phyloP scores from a whole-genome alignment of 2,797 vertebrate species.

The Sebastolobus alascanus region DNA sequence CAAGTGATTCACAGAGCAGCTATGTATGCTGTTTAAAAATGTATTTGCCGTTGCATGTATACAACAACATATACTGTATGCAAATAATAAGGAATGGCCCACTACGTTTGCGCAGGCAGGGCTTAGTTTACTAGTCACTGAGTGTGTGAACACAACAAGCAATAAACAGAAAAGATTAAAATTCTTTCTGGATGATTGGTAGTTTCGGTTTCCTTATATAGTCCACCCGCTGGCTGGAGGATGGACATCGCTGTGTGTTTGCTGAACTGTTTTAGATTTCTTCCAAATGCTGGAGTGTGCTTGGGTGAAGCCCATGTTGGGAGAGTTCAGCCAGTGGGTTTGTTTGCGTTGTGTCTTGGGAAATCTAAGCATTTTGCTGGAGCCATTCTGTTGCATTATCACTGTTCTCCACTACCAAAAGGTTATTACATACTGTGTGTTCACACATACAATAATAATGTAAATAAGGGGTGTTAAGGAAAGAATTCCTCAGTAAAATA shows the following conservation, averaged over 20 bases:
- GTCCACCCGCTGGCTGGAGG: not conserved
- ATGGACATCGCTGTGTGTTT: not conserved
- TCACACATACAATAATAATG: not conserved
- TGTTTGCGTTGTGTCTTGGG: constrained; percentile 9
- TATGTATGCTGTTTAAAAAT: too few relatives aligned
- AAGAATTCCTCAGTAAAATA: too few relatives aligned
- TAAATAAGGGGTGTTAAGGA: not conserved
- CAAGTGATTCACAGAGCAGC: too few relatives aligned
- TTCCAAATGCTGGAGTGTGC: not conserved
- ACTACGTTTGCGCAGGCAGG: not conserved
- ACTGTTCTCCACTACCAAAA: not conserved
- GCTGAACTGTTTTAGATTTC: not conserved
- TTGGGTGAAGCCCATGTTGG: not conserved
- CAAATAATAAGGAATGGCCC: not conserved
- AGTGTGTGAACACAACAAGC: not conserved
- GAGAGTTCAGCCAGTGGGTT: not conserved
- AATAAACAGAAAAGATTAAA: not conserved
- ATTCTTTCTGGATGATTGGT: not conserved
- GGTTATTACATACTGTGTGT: not conserved
- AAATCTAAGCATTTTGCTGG: constrained; percentile 9
- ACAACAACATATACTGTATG: not conserved
- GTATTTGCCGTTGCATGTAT: not conserved
- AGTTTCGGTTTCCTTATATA: not conserved
- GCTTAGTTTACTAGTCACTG: not conserved
- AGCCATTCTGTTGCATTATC: constrained; percentile 5